Evolutionary conservation across 2,797 vertebrate genomes (phyloP).

Genomic region (Peromyscus attwateri): DNA sequence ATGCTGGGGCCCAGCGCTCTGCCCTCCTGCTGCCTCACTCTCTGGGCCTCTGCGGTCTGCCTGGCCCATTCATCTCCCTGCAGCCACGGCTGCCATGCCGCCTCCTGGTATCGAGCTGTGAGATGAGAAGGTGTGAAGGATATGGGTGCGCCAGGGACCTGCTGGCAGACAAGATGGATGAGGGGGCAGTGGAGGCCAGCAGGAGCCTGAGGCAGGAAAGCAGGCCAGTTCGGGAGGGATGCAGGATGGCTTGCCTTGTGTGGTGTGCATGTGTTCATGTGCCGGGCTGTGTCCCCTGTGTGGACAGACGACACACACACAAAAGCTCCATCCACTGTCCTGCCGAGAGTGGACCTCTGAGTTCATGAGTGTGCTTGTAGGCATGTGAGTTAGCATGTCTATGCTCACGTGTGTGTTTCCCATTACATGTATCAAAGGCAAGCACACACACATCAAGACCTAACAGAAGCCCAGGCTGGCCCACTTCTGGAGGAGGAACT

Average conservation of each 20-base stretch:
- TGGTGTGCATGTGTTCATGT: neutral
- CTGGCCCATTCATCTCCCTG: slow-evolving; percentile 76
- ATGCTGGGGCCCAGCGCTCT: neutral
- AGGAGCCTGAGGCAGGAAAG: slow-evolving; percentile 44
- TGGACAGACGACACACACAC: neutral
- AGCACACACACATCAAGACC: neutral
- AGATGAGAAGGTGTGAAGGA: slow-evolving; percentile 84
- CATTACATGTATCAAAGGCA: neutral
- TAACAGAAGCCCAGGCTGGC: neutral
- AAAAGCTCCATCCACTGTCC: neutral
- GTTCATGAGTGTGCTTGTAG: neutral
- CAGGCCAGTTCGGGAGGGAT: neutral
- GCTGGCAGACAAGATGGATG: slow-evolving; percentile 83
- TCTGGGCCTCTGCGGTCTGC: neutral
- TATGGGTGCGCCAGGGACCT: slow-evolving; percentile 54
- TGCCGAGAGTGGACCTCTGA: neutral
- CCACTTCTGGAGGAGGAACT: neutral
- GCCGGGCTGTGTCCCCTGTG: neutral
- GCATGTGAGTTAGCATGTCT: neutral
- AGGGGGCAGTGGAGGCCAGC: slow-evolving; percentile 61
- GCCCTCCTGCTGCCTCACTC: fast-evolving
- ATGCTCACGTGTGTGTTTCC: neutral
- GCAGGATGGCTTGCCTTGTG: neutral
- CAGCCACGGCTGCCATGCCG: slow-evolving; percentile 63
- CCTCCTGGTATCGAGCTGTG: slow-evolving; percentile 67